These are phyloP conservation scores for Thunnus albacares DNA, from an alignment of 2,797 vertebrate genomes.

Conservation along the genomic window DNA sequence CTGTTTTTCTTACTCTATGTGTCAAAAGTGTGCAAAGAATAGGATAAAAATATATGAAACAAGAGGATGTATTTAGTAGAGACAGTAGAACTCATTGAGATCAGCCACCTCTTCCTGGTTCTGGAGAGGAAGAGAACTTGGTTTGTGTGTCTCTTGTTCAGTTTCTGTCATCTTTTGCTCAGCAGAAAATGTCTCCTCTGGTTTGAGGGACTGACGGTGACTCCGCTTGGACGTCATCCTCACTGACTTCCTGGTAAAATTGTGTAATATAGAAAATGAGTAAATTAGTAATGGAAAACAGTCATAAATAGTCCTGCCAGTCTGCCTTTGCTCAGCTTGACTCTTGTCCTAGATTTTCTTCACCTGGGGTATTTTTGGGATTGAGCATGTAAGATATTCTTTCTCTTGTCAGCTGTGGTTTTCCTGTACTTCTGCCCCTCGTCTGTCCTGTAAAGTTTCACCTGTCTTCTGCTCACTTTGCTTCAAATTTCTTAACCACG, in stretches of 20 bases:
- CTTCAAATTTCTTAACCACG: not conserved
- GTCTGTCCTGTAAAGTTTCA: constrained; percentile 10
- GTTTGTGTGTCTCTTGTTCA: constrained; percentile 37
- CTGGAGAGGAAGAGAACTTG: constrained; percentile 23
- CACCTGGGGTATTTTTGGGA: not conserved
- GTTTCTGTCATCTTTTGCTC: constrained; percentile 27
- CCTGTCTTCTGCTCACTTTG: constrained; percentile 8
- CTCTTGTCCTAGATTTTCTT: constrained; percentile 12
- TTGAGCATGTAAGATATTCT: not conserved
- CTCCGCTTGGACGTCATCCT: constrained; percentile 24
- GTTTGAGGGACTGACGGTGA: not conserved
- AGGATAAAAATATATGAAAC: not conserved
- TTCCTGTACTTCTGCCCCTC: not conserved
- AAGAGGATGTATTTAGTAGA: not conserved
- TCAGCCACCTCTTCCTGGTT: constrained; percentile 58
- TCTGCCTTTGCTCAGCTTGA: constrained; percentile 29
- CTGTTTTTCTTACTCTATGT: too few species aligned
- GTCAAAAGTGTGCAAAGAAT: not conserved
- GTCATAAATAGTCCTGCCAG: not conserved
- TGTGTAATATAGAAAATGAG: not conserved
- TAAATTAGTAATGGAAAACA: not conserved
- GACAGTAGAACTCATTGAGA: not conserved
- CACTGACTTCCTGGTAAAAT: constrained; percentile 26
- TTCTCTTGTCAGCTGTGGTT: constrained; percentile 1
- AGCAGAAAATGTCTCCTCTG: constrained; percentile 28